Conservation (phyloP, 2,888 invertebrate species). For the Chloroclystis v-ata region DNA sequence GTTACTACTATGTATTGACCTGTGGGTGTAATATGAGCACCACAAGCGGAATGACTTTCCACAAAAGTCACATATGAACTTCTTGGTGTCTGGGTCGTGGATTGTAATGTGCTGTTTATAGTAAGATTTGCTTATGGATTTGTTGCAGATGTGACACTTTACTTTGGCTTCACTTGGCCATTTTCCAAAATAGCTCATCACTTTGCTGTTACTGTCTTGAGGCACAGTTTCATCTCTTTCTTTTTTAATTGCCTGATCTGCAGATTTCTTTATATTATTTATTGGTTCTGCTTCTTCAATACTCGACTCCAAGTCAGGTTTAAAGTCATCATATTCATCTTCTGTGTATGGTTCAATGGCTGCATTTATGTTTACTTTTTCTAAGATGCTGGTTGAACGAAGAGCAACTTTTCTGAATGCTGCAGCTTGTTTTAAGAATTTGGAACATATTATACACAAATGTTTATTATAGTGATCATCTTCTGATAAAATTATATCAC, state of each 20-base stretch:
- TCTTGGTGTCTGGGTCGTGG: constrained; percentile 49
- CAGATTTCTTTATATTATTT: too few species aligned
- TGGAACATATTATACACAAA: neutral
- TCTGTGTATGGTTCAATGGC: neutral
- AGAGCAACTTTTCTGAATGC: neutral
- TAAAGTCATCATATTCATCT: neutral
- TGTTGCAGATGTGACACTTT: neutral
- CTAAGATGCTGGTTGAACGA: neutral
- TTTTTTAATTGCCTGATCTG: too few species aligned
- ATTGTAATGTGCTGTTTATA: neutral
- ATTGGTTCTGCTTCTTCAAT: too few species aligned
- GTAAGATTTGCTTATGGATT: neutral
- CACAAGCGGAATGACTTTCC: constrained; percentile 50
- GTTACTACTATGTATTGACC: neutral
- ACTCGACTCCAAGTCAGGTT: neutral
- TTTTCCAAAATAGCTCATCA: too few species aligned
- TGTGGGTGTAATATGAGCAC: constrained; percentile 31
- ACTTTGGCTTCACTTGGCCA: neutral
- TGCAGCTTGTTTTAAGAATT: neutral
- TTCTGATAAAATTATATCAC: neutral
- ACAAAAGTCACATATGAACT: constrained; percentile 55
- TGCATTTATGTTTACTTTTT: neutral
- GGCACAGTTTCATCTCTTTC: neutral
- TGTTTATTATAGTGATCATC: neutral
- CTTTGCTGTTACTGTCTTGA: neutral